phyloP scores from a whole-genome alignment of 1,140 invertebrate species.

The Diploscapter pachys region DNA sequence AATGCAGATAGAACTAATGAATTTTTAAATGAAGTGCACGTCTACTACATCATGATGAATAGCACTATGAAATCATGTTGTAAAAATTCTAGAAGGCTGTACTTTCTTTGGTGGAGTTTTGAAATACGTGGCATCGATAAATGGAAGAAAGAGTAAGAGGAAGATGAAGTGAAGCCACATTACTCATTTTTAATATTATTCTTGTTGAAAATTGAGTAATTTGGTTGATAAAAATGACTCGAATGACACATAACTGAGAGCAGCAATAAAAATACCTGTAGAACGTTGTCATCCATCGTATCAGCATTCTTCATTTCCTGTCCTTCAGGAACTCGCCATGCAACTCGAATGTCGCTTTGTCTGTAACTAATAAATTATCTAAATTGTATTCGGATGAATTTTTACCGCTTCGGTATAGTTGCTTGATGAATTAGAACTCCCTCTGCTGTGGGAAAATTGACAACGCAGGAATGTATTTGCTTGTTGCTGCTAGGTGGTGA shows the following conservation, averaged over 20 bases:
- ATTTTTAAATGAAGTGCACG: too few relatives aligned
- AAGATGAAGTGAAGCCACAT: too few relatives aligned
- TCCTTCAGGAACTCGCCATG: constrained; percentile 24
- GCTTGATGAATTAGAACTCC: constrained; percentile 30
- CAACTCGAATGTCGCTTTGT: constrained; percentile 23
- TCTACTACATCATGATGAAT: too few relatives aligned
- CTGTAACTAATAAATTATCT: background rate
- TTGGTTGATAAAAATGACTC: background rate
- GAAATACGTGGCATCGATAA: too few relatives aligned
- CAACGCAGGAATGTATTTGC: constrained; percentile 16
- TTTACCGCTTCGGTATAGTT: constrained; percentile 15
- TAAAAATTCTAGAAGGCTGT: too few relatives aligned
- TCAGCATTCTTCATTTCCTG: constrained; percentile 29
- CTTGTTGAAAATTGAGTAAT: background rate
- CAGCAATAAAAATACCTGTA: constrained; percentile 7
- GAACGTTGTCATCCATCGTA: constrained; percentile 25
- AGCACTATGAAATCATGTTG: too few relatives aligned
- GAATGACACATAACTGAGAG: too few relatives aligned
- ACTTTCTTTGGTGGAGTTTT: too few relatives aligned
- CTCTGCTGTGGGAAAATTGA: constrained; percentile 28
- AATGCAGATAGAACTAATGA: background rate
- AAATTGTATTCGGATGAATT: background rate
- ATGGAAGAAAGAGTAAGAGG: too few relatives aligned
- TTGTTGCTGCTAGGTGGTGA: background rate
- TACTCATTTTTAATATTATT: background rate